These are phyloP conservation scores for Halcyon smyrnensis DNA, from an alignment of 2,797 vertebrate species.

Conservation along the genomic window DNA sequence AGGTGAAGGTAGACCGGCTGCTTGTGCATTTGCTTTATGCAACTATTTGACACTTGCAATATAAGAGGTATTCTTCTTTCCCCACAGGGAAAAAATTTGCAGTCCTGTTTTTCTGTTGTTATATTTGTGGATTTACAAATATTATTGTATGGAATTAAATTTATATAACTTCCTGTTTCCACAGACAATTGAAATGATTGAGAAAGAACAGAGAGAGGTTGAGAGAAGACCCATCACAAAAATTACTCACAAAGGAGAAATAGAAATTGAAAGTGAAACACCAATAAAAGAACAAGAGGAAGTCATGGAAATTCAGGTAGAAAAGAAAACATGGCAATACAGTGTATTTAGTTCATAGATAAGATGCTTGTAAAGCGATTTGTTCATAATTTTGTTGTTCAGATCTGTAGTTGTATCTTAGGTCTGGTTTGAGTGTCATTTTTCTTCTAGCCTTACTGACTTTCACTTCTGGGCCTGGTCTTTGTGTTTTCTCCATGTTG, in stretches of 20 bases:
- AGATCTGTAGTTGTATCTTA: background rate
- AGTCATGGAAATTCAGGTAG: slow-evolving; percentile 86
- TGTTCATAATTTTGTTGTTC: background rate
- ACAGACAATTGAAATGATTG: slow-evolving; percentile 99
- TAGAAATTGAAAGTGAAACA: slow-evolving; percentile 97
- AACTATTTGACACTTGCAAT: background rate
- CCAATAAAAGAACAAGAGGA: slow-evolving; percentile 90
- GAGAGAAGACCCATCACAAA: slow-evolving; percentile 97
- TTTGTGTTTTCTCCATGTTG: background rate
- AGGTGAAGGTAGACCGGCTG: background rate
- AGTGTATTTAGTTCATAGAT: background rate
- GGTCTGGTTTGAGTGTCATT: background rate
- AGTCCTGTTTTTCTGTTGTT: background rate
- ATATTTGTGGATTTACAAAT: background rate
- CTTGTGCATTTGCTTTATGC: background rate
- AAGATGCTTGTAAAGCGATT: background rate
- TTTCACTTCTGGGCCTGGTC: background rate
- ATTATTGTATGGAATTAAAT: background rate
- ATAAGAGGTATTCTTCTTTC: background rate
- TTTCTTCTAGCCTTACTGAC: background rate
- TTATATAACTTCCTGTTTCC: background rate
- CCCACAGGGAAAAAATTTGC: background rate
- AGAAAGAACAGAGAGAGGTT: slow-evolving; percentile 96
- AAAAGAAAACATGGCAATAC: background rate
- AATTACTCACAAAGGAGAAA: slow-evolving; percentile 99